Percentiles rank a stretch among this genome's conserved stretches.
These are phyloP conservation scores for Drosophila bifasciata DNA, from an alignment of 1,140 invertebrate species.

Conservation along the genomic window DNA sequence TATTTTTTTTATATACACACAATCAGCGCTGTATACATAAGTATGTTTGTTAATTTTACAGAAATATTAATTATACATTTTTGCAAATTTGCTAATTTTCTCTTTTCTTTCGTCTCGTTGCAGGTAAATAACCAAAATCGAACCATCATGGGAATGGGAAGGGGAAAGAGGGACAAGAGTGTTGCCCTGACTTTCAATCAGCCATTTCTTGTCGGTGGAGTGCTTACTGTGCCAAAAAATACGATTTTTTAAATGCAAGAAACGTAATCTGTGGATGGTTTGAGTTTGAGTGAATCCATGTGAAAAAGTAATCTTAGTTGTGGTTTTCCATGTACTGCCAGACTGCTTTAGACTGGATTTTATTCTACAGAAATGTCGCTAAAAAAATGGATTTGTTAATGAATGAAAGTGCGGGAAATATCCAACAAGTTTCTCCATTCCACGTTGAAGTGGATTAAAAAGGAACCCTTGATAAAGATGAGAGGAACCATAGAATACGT, in stretches of 20 bases:
- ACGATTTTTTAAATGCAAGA: conserved; percentile 20
- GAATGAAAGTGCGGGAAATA: too few species aligned
- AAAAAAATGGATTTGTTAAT: too few species aligned
- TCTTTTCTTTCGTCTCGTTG: conserved; percentile 68
- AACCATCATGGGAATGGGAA: too few species aligned
- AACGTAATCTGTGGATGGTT: conserved; percentile 28
- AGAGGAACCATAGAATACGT: too few species aligned
- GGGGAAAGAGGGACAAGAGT: conserved; percentile 2
- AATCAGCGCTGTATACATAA: conserved; percentile 20
- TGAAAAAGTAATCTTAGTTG: too few species aligned
- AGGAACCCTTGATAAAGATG: not conserved
- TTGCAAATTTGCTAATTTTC: conserved; percentile 76
- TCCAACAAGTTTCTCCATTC: too few species aligned
- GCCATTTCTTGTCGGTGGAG: conserved; percentile 25
- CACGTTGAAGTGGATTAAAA: too few species aligned
- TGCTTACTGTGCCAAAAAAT: conserved; percentile 16
- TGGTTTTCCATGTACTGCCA: too few species aligned
- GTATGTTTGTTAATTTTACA: conserved; percentile 12
- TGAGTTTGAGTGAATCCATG: not conserved
- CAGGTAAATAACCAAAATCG: conserved; percentile 64
- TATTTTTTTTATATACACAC: conserved; percentile 2
- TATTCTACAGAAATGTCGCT: too few species aligned
- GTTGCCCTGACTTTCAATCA: conserved; percentile 2
- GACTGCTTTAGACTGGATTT: too few species aligned
- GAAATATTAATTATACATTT: conserved; percentile 72